Percentiles rank a stretch among this genome's conserved stretches.
Evolutionary conservation across 2,113 vertebrate genomes (phyloP).

Genomic region (Phyllostomus hastatus): DNA sequence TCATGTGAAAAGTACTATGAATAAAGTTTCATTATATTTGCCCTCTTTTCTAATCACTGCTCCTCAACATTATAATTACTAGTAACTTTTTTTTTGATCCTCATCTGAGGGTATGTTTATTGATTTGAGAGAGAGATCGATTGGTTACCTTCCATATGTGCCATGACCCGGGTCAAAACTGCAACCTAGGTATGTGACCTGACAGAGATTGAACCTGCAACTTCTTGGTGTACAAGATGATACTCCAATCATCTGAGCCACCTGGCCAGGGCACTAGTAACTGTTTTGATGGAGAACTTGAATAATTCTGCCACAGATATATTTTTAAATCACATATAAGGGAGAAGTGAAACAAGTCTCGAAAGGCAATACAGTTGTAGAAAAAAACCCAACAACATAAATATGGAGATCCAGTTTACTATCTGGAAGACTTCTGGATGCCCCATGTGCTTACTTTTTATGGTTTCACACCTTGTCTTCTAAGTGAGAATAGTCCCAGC

Average conservation of each 20-base stretch:
- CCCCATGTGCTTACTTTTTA: neutral
- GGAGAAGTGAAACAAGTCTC: neutral
- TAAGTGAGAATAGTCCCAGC: neutral
- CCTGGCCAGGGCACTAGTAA: neutral
- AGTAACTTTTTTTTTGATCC: neutral
- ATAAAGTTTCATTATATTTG: neutral
- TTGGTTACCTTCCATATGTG: too few relatives aligned
- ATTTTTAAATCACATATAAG: neutral
- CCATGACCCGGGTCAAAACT: too few relatives aligned
- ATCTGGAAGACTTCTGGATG: neutral
- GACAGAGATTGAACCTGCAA: too few relatives aligned
- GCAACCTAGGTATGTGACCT: too few relatives aligned
- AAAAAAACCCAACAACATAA: neutral
- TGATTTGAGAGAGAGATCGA: too few relatives aligned
- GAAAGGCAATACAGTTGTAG: neutral
- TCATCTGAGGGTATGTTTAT: too few relatives aligned
- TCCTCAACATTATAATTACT: slow-evolving; percentile 5
- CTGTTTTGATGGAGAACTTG: neutral
- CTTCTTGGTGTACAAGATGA: too few relatives aligned
- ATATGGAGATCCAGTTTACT: neutral
- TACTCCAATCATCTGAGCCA: too few relatives aligned
- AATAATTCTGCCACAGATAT: neutral
- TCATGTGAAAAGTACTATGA: neutral
- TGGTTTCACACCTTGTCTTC: neutral
- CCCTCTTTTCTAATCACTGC: neutral